Evolutionary conservation across 2,113 vertebrate genomes (phyloP), one percentile per base, ranked within the genome.

Genomic region (Mirounga angustirostris): DNA sequence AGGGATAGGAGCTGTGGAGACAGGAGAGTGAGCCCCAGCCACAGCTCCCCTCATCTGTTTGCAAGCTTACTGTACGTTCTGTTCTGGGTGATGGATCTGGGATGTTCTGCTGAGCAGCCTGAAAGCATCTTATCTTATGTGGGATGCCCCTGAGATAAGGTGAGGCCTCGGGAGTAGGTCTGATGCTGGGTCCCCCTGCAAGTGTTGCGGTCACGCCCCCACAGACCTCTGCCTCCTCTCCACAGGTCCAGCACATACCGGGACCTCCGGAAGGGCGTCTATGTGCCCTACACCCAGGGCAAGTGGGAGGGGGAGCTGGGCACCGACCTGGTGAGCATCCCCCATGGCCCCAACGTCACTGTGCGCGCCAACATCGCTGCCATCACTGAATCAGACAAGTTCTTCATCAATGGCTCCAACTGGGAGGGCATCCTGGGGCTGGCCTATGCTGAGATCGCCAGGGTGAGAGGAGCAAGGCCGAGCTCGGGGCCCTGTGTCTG

Each of bases 351-450:
- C 73, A 99, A 99, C 0, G 99, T 99, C 97, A 99, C 99, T 0
- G 99, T 99, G 95, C 99, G 99, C 0, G 99, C 99, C 98, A 99
- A 99, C 98, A 99, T 99, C 0, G 99, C 99, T 0, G 99, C 99
- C 78, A 99, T 99, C 98, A 99, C 99, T 0, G 99, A 99, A 98
- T 99, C 99, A 0, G 99, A 99, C 98, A 99, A 99, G 93, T 99
- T 99, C 98, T 99, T 99, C 99, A 99, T 99, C 99, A 99, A 99
- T 0, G 99, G 99, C 80, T 99, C 99, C 97, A 99, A 99, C 99
- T 99, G 99, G 99, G 99, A 99, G 92, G 99, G 99, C 95, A 99
- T 99, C 98, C 99, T 99, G 94, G 99, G 99, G 3, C 98, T 99
- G 97, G 99, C 99, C 0, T 99, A 99, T 0, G 99, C 99, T 0